Evolutionary conservation across 2,113 vertebrate species (phyloP).

Genomic region (Andinoacara biseriatus): DNA sequence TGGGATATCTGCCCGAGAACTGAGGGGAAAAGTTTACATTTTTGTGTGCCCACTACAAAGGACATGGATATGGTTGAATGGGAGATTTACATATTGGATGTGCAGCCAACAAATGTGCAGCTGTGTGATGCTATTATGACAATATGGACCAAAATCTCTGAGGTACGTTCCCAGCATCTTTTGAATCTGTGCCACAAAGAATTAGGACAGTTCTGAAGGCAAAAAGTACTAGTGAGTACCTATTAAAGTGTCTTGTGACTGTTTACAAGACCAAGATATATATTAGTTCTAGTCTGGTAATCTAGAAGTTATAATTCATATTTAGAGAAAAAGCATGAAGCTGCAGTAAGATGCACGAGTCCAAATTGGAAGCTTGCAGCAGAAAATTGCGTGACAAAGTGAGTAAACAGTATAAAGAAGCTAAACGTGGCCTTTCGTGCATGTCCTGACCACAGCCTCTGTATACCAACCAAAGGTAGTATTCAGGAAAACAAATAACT

Average conservation of each 20-base stretch:
- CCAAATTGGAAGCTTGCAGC: constrained; percentile 39
- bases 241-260: not conserved
- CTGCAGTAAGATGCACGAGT: constrained; percentile 3
- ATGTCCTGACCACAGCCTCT: constrained; percentile 57
- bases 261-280: not conserved
- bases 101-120: not conserved
- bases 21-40: too few relatives aligned
- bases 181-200: not conserved
- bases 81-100: not conserved
- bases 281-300: not conserved
- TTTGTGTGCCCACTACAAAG: too few relatives aligned
- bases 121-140: not conserved
- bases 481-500: constrained; percentile 69
- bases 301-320: constrained; percentile 16
- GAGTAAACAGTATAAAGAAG: constrained; percentile 61
- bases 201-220: not conserved
- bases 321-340: constrained; percentile 16
- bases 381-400: constrained; percentile 51
- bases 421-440: constrained; percentile 66
- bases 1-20: not conserved
- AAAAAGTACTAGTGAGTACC: not conserved
- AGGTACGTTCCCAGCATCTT: not conserved
- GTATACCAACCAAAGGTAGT: constrained; percentile 72
- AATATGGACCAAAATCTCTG: not conserved
- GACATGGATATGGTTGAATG: not conserved